Evolutionary conservation across 1,140 invertebrate species (phyloP), one percentile per base, ranked within the genome.

Genomic region (Andricus grossulariae): DNA sequence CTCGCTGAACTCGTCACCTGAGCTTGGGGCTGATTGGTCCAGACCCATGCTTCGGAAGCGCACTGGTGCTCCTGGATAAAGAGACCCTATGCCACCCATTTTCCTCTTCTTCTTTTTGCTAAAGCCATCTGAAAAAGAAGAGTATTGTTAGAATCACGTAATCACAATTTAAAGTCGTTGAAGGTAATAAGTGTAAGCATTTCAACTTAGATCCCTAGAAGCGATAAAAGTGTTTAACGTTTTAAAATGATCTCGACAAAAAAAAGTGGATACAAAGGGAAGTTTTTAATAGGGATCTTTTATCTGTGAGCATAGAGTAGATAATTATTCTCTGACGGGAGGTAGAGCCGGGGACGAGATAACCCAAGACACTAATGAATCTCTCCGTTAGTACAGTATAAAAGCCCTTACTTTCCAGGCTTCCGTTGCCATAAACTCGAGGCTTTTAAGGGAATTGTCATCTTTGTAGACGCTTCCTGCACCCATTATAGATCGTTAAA

Each of bases 41-140:
- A 74, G 94, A 51, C 93, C 93, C 88, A 94, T 91, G 77, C 95
- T 90, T 88, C 94, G 94, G 49, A 94, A 94, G 19, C 60, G 60
- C 8, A 95, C 93, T 73, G 93, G 94, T 74, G 94, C 93, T 71
- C 93, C 93, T 50, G 93, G 89, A 82, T 93, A 92, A 83, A 92
- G 92, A 51, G 92, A 91, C 18, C 91, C 89, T 82, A 93, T 91
- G 51, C 90, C 90, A 39, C 89, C 88, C 74, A 93, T 89, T 90
- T 94, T 94, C 88, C 94, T 92, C 91, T 93, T 94, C 88, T 94
- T 95, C 85, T 92, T 92, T 87, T 94, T 95, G 74, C 90, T 89
- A 78, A 90, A 88, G 86, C 92, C 90, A 90, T 93, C 93, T 93
- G 89, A 75, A 92, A 91, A 87, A 72, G 80, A 2, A 78, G 54